Evolutionary conservation across 2,113 vertebrate genomes (phyloP).

Genomic region (Amphiprion ocellaris): DNA sequence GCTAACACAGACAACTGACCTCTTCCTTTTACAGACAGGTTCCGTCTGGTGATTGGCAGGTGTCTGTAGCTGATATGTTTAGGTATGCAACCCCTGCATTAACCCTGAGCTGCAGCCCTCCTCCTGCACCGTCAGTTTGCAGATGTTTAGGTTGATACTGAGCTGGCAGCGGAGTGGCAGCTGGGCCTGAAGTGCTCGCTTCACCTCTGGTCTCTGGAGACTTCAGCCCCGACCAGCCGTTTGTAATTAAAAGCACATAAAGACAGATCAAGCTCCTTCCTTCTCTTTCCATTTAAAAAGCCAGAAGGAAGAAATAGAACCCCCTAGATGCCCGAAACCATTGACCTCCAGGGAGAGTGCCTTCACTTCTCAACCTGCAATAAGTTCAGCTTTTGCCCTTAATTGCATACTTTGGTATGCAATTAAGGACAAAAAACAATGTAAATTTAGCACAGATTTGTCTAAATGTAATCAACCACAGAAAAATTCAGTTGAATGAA

Average conservation of each 20-base stretch:
- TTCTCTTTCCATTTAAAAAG: slow-evolving; percentile 37
- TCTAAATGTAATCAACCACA: too few relatives aligned
- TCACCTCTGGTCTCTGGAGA: slow-evolving; percentile 71
- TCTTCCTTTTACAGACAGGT: slow-evolving; percentile 43
- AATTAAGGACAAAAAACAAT: slow-evolving; percentile 47
- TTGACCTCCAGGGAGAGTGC: not conserved
- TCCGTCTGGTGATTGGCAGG: slow-evolving; percentile 66
- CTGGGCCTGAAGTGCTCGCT: slow-evolving; percentile 52
- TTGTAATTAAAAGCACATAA: slow-evolving; percentile 77
- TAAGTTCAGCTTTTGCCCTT: slow-evolving; percentile 33
- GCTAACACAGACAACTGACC: slow-evolving; percentile 54
- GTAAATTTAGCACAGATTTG: not conserved
- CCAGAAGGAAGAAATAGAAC: slow-evolving; percentile 33
- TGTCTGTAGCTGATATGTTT: slow-evolving; percentile 61
- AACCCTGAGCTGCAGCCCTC: slow-evolving; percentile 25
- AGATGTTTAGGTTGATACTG: slow-evolving; percentile 70
- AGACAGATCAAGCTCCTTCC: slow-evolving; percentile 61
- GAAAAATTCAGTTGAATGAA: too few relatives aligned
- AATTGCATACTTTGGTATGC: slow-evolving; percentile 58
- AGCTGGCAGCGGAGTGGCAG: slow-evolving; percentile 59
- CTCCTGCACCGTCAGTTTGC: slow-evolving; percentile 23
- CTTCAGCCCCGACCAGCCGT: slow-evolving; percentile 50
- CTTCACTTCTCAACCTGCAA: slow-evolving; percentile 23
- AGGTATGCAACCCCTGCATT: slow-evolving; percentile 53
- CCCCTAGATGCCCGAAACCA: slow-evolving; percentile 14